Conservation (phyloP, 2,888 invertebrate species). For the Norana najaformis region DNA sequence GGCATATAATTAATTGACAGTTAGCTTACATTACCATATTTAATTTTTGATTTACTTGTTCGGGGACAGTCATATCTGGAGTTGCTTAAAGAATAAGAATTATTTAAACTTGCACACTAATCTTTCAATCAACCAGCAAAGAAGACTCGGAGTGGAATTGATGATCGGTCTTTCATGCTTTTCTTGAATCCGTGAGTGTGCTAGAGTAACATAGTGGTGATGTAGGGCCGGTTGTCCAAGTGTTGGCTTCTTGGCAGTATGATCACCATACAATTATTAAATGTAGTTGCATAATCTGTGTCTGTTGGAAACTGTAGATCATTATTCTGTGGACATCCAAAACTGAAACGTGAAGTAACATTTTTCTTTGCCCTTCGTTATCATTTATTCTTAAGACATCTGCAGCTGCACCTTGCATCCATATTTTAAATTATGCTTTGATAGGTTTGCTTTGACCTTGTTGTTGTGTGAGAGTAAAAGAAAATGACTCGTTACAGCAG, state of each 20-base stretch:
- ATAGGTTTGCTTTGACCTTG: no score
- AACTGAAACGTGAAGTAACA: no score
- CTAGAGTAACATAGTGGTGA: background rate
- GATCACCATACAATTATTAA: background rate
- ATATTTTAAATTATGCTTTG: no score
- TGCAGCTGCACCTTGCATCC: no score
- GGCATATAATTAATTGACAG: background rate
- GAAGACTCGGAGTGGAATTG: background rate
- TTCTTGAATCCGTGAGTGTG: background rate
- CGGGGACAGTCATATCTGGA: background rate
- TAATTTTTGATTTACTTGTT: background rate
- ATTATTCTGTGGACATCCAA: no score
- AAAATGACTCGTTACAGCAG: no score
- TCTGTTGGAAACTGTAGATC: no score
- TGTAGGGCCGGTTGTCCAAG: background rate
- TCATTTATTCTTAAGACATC: no score
- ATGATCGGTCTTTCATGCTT: background rate
- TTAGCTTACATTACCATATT: background rate
- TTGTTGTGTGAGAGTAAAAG: no score
- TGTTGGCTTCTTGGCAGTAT: slow-evolving; percentile 1
- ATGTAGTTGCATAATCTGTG: no score
- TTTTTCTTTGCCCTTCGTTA: no score
- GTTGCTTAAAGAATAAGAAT: background rate
- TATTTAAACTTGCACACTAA: background rate
- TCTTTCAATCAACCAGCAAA: background rate